phyloP scores from a whole-genome alignment of 2,797 vertebrate genomes.

The Coreius guichenoti region DNA sequence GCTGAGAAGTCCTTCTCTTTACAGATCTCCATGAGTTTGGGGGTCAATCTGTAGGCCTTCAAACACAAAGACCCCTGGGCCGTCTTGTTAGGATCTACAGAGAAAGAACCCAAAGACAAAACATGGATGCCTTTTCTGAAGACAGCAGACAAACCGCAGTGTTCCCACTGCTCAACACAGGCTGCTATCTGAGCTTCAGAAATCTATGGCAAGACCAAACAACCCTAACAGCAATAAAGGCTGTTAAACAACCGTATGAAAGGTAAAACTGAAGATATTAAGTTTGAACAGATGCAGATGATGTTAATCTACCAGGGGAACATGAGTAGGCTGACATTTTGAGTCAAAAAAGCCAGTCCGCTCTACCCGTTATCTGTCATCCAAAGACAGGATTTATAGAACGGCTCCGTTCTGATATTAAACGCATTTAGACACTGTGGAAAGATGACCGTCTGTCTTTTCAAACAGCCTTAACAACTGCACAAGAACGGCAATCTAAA shows the following conservation, averaged over 20 bases:
- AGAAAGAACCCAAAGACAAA: neutral
- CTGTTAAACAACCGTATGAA: conserved; percentile 4
- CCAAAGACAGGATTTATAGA: conserved; percentile 38
- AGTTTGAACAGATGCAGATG: conserved; percentile 36
- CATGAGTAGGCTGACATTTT: conserved; percentile 54
- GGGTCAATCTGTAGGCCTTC: conserved; percentile 88
- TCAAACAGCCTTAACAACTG: neutral
- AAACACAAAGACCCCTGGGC: conserved; percentile 94
- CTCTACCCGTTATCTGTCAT: conserved; percentile 27
- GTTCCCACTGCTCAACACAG: neutral
- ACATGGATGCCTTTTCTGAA: neutral
- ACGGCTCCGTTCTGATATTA: conserved; percentile 28
- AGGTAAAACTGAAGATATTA: conserved; percentile 38
- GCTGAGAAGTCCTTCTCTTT: conserved; percentile 98
- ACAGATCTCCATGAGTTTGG: conserved; percentile 98
- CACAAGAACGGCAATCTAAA: conserved; percentile 1
- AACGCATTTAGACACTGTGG: conserved; percentile 38
- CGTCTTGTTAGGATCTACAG: conserved; percentile 94
- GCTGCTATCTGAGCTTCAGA: neutral
- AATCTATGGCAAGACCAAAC: neutral
- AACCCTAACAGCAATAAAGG: neutral
- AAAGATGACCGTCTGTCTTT: conserved; percentile 36
- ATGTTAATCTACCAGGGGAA: conserved; percentile 32
- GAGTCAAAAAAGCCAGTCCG: conserved; percentile 52
- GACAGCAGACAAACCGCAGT: neutral